Percentiles rank a stretch among this genome's conserved stretches.
Evolutionary conservation across 1,140 invertebrate species (phyloP).

Genomic region (Pseudomyrmex cubaensis): DNA sequence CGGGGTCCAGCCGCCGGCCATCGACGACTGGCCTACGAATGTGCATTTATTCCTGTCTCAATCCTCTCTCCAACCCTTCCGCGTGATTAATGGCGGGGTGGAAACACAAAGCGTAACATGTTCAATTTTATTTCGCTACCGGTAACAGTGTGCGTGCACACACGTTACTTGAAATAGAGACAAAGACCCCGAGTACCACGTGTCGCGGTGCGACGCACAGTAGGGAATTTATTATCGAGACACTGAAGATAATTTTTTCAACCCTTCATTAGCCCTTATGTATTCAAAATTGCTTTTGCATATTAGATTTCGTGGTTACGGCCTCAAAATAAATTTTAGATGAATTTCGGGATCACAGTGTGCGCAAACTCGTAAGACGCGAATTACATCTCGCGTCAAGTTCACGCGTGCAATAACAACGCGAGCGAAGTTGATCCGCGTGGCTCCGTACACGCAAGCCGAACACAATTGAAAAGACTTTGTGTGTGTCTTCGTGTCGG

Average conservation of each 20-base stretch:
- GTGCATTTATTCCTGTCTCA: conserved; percentile 45
- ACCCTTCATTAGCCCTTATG: conserved; percentile 3
- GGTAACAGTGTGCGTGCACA: background rate
- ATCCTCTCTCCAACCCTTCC: conserved; percentile 56
- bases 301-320: no score
- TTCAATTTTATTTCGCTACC: conserved; percentile 47
- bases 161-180: conserved; percentile 27
- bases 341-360: no score
- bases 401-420: no score
- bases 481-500: no score
- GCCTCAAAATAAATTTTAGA: no score
- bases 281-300: no score
- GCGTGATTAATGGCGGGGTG: conserved; percentile 10
- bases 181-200: conserved; percentile 44
- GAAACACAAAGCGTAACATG: conserved; percentile 56
- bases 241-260: background rate
- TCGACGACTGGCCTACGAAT: conserved; percentile 36
- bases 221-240: conserved; percentile 49
- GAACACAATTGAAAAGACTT: no score
- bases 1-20: conserved; percentile 13
- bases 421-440: no score
- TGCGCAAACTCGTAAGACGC: no score
- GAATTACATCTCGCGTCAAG: no score
- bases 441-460: no score
- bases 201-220: conserved; percentile 27